Percentiles rank a stretch among this genome's conserved stretches.
Conservation (phyloP, 1,140 invertebrate species). For the Druon quercuslanigerum region DNA sequence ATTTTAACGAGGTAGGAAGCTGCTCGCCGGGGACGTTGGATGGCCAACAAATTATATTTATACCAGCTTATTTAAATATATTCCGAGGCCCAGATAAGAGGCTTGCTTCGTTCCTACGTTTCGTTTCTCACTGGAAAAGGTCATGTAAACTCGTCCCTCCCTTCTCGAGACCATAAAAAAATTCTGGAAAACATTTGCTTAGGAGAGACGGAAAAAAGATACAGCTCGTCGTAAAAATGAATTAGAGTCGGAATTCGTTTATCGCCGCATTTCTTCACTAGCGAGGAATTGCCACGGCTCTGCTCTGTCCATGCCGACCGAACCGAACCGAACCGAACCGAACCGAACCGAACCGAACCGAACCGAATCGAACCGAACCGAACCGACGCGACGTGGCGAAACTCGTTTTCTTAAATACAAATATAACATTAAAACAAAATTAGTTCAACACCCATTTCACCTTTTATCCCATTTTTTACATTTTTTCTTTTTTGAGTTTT, state of each 20-base stretch:
- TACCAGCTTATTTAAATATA: slow-evolving; percentile 73
- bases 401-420: no score
- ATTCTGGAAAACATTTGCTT: slow-evolving; percentile 23
- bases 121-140: not conserved
- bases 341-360: no score
- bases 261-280: not conserved
- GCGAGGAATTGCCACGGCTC: no score
- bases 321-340: no score
- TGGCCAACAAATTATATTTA: slow-evolving; percentile 72
- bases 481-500: no score
- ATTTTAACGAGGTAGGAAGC: slow-evolving; percentile 70
- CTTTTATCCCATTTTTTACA: no score
- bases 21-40: slow-evolving; percentile 56
- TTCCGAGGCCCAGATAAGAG: slow-evolving; percentile 60
- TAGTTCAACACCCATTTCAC: no score
- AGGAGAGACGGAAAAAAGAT: slow-evolving; percentile 31
- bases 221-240: slow-evolving; percentile 15
- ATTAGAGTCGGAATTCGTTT: slow-evolving; percentile 9
- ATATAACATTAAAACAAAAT: no score
- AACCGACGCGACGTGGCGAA: no score
- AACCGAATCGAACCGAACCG: no score
- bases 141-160: slow-evolving; percentile 20
- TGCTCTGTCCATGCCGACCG: no score
- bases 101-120: slow-evolving; percentile 41
- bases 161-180: not conserved